Percentiles rank a stretch among this genome's conserved stretches.
Evolutionary conservation across 2,113 vertebrate genomes (phyloP).

Genomic region (Aptenodytes patagonicus): DNA sequence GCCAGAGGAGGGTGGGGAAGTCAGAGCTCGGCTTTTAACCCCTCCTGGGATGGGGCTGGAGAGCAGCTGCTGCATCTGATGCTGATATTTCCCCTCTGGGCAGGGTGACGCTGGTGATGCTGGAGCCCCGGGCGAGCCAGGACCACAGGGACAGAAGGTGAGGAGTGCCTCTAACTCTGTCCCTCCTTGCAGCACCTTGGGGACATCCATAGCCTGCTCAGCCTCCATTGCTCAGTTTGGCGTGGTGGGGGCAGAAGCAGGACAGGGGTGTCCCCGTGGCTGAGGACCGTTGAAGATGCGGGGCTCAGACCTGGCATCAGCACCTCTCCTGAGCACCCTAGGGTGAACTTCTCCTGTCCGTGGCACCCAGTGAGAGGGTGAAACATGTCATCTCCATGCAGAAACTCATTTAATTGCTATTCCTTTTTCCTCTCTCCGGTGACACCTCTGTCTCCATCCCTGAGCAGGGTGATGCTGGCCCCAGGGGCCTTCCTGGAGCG

Average conservation of each 20-base stretch:
- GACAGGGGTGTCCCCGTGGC: background rate
- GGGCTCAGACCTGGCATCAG: background rate
- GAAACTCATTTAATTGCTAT: background rate
- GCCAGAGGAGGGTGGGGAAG: background rate
- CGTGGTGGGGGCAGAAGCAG: background rate
- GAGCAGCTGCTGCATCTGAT: background rate
- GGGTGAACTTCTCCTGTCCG: background rate
- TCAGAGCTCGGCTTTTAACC: background rate
- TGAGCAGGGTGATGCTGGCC: conserved; percentile 78
- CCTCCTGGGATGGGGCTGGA: background rate
- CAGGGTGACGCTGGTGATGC: conserved; percentile 64
- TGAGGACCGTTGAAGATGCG: background rate
- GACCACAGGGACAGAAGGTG: conserved; percentile 79
- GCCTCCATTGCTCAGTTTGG: background rate
- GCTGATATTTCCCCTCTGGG: background rate
- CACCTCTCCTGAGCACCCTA: background rate
- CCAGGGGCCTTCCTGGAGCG: conserved; percentile 70
- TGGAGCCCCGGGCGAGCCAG: conserved; percentile 77
- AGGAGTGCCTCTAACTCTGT: background rate
- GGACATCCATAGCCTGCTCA: background rate
- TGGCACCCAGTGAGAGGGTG: background rate
- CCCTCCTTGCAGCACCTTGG: background rate
- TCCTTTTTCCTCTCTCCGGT: background rate
- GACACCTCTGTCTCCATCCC: background rate
- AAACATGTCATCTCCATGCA: fast-evolving